Evolutionary conservation across 2,888 invertebrate genomes (phyloP), one percentile per base, ranked within the genome.

Genomic region (Tachina grossa): DNA sequence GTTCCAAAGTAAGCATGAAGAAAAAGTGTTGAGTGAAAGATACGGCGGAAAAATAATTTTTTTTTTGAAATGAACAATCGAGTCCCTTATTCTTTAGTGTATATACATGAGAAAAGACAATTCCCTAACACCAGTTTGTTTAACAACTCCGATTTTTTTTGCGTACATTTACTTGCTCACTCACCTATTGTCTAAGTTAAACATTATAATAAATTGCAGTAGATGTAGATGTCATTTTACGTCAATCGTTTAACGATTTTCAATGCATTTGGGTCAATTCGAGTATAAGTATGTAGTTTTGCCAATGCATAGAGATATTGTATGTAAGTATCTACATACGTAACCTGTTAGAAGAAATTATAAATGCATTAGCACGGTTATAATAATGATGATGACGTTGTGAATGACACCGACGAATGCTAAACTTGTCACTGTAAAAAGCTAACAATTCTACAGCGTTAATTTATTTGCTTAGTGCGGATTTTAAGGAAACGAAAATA

Each of bases 191-290:
- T 41, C 61, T 43, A 51, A 55, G 55, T 16, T 53, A 55, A 66
- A 9, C 55, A 39, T 31, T 31, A 31, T 66, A 8, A 39, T 39
- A 39, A 39, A 55, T 47, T 65, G 55, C 53, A 39, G 2, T 66
- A 45, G n/a, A n/a, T n/a, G n/a, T n/a, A n/a, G 43, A 55, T 41
- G n/a, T 51, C 51, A n/a, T 45, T 81, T 47, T 81, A 81, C 80
- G 80, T 81, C 80, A 81, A 81, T 81, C 66, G 59, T 45, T 53
- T 19, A 31, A 63, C 57, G 9, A 66, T 68, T 81, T 81, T 31
- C 11, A 43, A 81, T 81, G 80, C 45, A 81, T 74, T 81, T 81
- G 66, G 80, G 80, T 81, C 80, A 68, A 68, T 55, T 66, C 13
- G 13, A 51, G n/a, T 39, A 19, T 31, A 31, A 0, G 31, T 31